Evolutionary conservation across 2,888 invertebrate genomes (phyloP).

Genomic region (Calliscelio sp.): DNA sequence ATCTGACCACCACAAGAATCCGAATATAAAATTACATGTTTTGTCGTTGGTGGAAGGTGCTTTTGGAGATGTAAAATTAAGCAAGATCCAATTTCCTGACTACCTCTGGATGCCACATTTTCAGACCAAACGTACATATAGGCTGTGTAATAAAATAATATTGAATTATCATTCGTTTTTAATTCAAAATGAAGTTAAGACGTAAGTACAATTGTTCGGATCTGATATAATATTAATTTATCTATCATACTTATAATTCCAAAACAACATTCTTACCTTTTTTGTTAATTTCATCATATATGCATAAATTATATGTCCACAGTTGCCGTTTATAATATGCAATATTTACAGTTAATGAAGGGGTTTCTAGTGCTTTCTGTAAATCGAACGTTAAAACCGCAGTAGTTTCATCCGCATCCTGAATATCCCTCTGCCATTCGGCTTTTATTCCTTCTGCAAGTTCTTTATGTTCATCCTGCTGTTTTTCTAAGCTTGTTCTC

Average conservation of each 20-base stretch:
- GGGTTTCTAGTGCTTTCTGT: neutral
- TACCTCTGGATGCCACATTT: conserved; percentile 51
- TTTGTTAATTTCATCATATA: conserved; percentile 34
- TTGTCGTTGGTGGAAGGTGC: conserved; percentile 14
- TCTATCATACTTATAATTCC: neutral
- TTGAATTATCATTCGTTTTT: too few species aligned
- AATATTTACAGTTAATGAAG: neutral
- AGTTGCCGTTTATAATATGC: neutral
- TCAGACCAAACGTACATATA: conserved; percentile 66
- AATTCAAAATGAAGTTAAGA: neutral
- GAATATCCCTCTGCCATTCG: neutral
- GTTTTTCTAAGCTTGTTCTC: neutral
- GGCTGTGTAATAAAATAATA: conserved; percentile 46
- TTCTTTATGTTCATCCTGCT: neutral
- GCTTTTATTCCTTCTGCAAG: neutral
- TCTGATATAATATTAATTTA: neutral
- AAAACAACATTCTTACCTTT: conserved; percentile 15
- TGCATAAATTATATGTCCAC: conserved; percentile 3
- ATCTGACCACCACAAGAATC: conserved; percentile 73
- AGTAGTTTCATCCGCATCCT: neutral
- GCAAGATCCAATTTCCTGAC: conserved; percentile 61
- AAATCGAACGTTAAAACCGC: neutral
- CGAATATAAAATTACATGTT: conserved; percentile 73
- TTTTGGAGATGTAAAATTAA: conserved; percentile 34
- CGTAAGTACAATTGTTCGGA: neutral